Percentiles rank a stretch among this genome's conserved stretches.
Conservation (phyloP, 2,888 invertebrate genomes). For the Himalopsyche anomala region DNA sequence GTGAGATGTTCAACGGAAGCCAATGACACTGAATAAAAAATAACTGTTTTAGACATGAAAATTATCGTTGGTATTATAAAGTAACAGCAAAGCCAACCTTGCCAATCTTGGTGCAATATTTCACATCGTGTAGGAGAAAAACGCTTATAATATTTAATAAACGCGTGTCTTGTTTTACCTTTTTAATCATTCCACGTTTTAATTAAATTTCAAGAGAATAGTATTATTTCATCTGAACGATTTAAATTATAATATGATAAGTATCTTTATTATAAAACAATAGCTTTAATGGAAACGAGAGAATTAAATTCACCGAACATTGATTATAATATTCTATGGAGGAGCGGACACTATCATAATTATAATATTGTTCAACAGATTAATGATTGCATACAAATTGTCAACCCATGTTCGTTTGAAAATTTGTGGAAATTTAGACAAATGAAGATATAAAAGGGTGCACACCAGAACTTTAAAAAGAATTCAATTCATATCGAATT, state of each 20-base stretch:
- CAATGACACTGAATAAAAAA: too few species aligned
- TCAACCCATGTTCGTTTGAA: too few species aligned
- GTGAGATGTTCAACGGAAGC: too few species aligned
- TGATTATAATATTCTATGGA: background rate
- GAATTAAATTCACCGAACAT: background rate
- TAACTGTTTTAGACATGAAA: too few species aligned
- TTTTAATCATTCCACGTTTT: conserved; percentile 7
- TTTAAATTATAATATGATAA: background rate
- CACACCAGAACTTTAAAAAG: too few species aligned
- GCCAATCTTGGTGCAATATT: background rate
- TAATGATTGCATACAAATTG: too few species aligned
- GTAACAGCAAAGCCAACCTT: background rate
- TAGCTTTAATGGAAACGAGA: background rate
- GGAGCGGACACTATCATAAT: too few species aligned
- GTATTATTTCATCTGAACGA: background rate
- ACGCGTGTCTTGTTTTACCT: background rate
- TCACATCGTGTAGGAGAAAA: background rate
- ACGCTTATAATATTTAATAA: background rate
- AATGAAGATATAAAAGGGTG: too few species aligned
- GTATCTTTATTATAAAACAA: background rate
- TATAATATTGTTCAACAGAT: too few species aligned
- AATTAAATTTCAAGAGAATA: conserved; percentile 16
- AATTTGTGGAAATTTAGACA: too few species aligned
- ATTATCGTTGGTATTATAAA: too few species aligned
- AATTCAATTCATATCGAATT: too few species aligned